A percentile compares a stretch with the other conserved stretches of the same genome.
Conservation (phyloP, 2,797 vertebrate genomes). For the Distichodus sexfasciatus region DNA sequence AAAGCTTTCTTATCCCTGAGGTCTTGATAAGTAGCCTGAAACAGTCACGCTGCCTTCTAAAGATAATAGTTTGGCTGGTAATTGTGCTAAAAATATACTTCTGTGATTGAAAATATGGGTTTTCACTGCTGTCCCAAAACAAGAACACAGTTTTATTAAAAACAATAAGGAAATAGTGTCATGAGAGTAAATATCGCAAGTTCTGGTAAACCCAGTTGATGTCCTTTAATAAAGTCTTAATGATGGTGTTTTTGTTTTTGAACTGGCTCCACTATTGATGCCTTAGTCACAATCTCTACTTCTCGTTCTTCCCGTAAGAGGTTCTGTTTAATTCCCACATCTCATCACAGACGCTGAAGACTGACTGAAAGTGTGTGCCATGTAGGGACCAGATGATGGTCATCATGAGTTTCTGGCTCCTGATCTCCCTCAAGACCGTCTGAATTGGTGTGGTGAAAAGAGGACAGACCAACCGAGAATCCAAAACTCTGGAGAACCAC, state of each 20-base stretch:
- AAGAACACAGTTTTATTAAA: neutral
- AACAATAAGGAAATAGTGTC: neutral
- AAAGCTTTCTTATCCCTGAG: too few relatives aligned
- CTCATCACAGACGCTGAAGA: neutral
- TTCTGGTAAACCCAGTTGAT: neutral
- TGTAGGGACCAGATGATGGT: too few relatives aligned
- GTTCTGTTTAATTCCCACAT: neutral
- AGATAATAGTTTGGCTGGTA: too few relatives aligned
- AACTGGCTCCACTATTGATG: neutral
- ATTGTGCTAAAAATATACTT: too few relatives aligned
- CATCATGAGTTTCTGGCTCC: neutral
- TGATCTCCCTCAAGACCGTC: neutral
- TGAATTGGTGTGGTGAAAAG: neutral
- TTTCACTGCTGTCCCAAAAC: neutral
- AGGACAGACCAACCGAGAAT: neutral
- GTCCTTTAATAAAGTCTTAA: neutral
- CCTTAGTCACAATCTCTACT: neutral
- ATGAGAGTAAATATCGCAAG: neutral
- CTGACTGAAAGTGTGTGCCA: neutral
- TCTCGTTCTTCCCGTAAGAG: neutral
- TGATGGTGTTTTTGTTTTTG: constrained; percentile 10
- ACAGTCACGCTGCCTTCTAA: too few relatives aligned
- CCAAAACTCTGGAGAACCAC: neutral
- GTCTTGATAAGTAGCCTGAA: too few relatives aligned
- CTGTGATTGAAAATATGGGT: neutral